Percentiles rank a stretch among this genome's conserved stretches.
These are phyloP conservation scores for Deilephila elpenor DNA, from an alignment of 2,888 invertebrate genomes.

Conservation along the genomic window DNA sequence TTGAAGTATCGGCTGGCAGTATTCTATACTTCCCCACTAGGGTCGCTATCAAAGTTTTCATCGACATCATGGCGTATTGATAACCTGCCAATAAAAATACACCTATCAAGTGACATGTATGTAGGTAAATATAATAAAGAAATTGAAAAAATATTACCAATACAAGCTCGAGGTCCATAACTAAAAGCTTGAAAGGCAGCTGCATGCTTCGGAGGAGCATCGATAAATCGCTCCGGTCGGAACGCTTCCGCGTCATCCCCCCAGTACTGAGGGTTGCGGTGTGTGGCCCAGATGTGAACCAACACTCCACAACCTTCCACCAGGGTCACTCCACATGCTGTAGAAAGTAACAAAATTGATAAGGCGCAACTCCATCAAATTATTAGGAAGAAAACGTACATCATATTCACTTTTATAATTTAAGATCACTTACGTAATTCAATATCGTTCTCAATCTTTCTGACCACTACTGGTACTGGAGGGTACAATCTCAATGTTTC, in stretches of 20 bases:
- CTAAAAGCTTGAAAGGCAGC: constrained; percentile 57
- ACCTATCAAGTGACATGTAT: too few species aligned
- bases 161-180: constrained; percentile 54
- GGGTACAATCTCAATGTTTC: constrained; percentile 49
- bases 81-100: constrained; percentile 32
- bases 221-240: constrained; percentile 62
- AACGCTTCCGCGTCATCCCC: constrained; percentile 59
- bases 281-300: constrained; percentile 55
- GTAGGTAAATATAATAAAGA: too few species aligned
- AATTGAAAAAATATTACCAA: constrained; percentile 47
- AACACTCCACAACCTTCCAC: constrained; percentile 45
- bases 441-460: constrained; percentile 40
- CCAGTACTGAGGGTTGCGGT: constrained; percentile 64
- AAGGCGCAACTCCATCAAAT: not conserved
- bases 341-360: not conserved
- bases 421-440: constrained; percentile 39
- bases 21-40: constrained; percentile 48
- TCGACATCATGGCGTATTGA: constrained; percentile 40
- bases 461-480: constrained; percentile 43
- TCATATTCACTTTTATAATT: not conserved
- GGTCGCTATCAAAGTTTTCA: constrained; percentile 52
- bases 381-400: not conserved
- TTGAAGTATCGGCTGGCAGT: constrained; percentile 31
- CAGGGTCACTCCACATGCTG: constrained; percentile 40
- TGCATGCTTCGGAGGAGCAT: constrained; percentile 46